Evolutionary conservation across 2,113 vertebrate genomes (phyloP).

Genomic region (Tetraodon nigroviridis): DNA sequence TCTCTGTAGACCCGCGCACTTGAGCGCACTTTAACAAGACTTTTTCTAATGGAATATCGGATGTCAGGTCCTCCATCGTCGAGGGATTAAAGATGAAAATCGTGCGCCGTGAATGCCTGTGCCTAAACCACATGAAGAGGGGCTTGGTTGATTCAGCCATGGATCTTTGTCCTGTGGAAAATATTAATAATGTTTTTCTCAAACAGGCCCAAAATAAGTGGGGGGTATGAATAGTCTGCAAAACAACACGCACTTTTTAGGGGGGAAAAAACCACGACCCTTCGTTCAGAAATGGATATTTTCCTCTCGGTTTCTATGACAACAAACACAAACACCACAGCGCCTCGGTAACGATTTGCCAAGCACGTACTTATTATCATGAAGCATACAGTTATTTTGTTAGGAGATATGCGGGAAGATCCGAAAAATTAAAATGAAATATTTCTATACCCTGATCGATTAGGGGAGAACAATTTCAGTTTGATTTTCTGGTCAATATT

Average conservation of each 20-base stretch:
- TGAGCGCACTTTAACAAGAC: slow-evolving; percentile 1
- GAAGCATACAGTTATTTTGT: slow-evolving; percentile 31
- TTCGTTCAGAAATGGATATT: neutral
- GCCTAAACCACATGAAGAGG: slow-evolving; percentile 20
- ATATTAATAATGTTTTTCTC: neutral
- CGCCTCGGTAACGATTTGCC: neutral
- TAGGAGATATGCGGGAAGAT: slow-evolving; percentile 12
- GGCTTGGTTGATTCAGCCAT: slow-evolving; percentile 29
- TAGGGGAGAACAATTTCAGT: neutral
- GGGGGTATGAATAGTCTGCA: neutral
- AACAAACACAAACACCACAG: slow-evolving; percentile 34
- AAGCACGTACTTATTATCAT: slow-evolving; percentile 16
- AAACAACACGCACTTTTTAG: slow-evolving; percentile 2
- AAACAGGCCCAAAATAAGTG: too few relatives aligned
- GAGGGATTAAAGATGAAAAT: slow-evolving; percentile 46
- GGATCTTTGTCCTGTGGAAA: slow-evolving; percentile 39
- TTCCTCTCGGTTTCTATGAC: slow-evolving; percentile 24
- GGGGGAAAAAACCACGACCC: neutral
- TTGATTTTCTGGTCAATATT: neutral
- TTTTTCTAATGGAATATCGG: slow-evolving; percentile 42
- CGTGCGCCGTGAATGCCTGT: slow-evolving; percentile 28
- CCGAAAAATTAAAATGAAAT: slow-evolving; percentile 16
- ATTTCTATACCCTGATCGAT: slow-evolving; percentile 14
- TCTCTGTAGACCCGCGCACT: slow-evolving; percentile 6
- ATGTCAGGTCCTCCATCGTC: slow-evolving; percentile 47